Evolutionary conservation across 2,888 invertebrate genomes (phyloP), one percentile per base, ranked within the genome.

Genomic region (Stenolophus ochropezus): DNA sequence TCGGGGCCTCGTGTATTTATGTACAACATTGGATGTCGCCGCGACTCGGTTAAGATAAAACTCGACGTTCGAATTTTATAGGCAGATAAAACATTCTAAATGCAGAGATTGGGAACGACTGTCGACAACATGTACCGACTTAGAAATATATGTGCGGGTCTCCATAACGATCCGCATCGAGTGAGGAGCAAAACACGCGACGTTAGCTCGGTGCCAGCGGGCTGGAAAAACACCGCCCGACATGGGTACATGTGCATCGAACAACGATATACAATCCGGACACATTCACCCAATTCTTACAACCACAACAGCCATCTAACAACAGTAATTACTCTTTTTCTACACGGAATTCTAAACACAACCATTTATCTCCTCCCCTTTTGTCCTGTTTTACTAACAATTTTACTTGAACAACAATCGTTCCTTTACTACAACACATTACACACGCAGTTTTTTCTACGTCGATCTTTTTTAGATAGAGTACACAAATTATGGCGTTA

Each of bases 11-110:
- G 33, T 73, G 58, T 81, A 81, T 81, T 81, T 81, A 81, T 81
- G 73, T 81, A 74, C 58, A 74, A 58, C 80, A 73, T 81, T 53
- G 71, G 51, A 73, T 73, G 80, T 74, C 80, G 58, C 27, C 56
- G 80, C 80, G 58, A 81, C 74, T 81, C 65, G 81, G 81, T 81
- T 75, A 81, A 81, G 81, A 81, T 81, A 81, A 81, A 81, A 81
- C 61, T 61, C 81, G 65, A 73, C 75, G 74, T 81, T 75, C 75
- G 75, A 74, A 75, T 81, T 81, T 81, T 81, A 81, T 81, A 81
- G 81, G 81, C 81, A 75, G 81, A 81, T 81, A 81, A 81, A 81
- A 81, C 81, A 81, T 81, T 81, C 81, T 81, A 75, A 81, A 81
- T 81, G 81, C 75, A 73, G 73, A 80, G 80, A 80, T 80, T 80